phyloP scores from a whole-genome alignment of 2,888 invertebrate genomes.

The Dendrolimus houi region DNA sequence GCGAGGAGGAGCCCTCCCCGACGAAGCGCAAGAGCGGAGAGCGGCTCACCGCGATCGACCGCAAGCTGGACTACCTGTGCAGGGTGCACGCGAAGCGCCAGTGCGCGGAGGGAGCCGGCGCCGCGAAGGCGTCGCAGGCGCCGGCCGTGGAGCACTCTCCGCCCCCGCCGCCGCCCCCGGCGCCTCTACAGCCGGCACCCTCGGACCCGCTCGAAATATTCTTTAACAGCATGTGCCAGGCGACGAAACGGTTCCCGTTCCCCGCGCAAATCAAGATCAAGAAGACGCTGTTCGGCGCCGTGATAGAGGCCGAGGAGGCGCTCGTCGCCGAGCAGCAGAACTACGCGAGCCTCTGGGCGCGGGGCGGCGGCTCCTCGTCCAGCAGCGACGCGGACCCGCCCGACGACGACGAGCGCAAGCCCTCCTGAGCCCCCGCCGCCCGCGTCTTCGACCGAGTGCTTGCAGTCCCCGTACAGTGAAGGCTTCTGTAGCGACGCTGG shows the following conservation, averaged over 20 bases:
- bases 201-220: slow-evolving; percentile 61
- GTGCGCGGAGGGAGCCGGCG: slow-evolving; percentile 16
- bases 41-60: slow-evolving; percentile 39
- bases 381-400: slow-evolving; percentile 32
- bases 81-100: slow-evolving; percentile 30
- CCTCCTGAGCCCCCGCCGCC: slow-evolving; percentile 29
- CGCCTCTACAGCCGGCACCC: slow-evolving; percentile 11
- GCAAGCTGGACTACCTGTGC: slow-evolving; percentile 50
- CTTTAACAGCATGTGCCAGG: slow-evolving; percentile 68
- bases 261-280: slow-evolving; percentile 60
- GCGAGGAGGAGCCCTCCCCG: slow-evolving; percentile 28
- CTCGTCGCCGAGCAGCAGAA: slow-evolving; percentile 57
- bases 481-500: too few species aligned
- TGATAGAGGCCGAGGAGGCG: slow-evolving; percentile 58
- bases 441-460: background rate
- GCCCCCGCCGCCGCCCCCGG: slow-evolving; percentile 8
- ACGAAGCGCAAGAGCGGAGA: slow-evolving; percentile 33
- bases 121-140: slow-evolving; percentile 16
- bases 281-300: slow-evolving; percentile 52
- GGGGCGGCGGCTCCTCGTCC: slow-evolving; percentile 32
- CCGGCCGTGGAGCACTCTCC: slow-evolving; percentile 9
- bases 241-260: slow-evolving; percentile 59
- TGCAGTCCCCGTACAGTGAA: too few species aligned
- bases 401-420: slow-evolving; percentile 30
- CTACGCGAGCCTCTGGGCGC: slow-evolving; percentile 59